These are phyloP conservation scores for Erynnis tages DNA, from an alignment of 2,888 invertebrate species.

Conservation along the genomic window DNA sequence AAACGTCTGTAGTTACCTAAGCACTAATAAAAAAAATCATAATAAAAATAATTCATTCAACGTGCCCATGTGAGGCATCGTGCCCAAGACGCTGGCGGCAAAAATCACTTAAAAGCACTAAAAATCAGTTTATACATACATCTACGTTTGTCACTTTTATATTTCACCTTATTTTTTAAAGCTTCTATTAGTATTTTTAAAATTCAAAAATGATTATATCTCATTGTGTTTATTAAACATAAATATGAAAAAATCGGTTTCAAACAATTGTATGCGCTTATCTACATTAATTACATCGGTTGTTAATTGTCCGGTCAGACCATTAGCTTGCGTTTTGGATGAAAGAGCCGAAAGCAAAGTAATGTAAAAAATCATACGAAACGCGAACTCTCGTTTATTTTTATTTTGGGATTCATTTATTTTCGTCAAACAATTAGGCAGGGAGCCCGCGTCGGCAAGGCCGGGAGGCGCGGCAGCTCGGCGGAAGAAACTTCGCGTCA, in stretches of 20 bases:
- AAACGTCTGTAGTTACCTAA: too few species aligned
- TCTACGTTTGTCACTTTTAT: too few species aligned
- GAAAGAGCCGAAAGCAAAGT: slow-evolving; percentile 56
- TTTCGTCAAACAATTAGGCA: slow-evolving; percentile 78
- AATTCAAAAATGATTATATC: too few species aligned
- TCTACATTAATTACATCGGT: slow-evolving; percentile 5
- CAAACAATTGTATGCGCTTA: not conserved
- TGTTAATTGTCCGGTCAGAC: slow-evolving; percentile 4
- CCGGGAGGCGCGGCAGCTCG: slow-evolving; percentile 47
- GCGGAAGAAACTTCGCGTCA: slow-evolving; percentile 71
- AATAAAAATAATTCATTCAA: too few species aligned
- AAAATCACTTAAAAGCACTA: too few species aligned
- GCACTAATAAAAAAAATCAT: too few species aligned
- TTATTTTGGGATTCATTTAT: slow-evolving; percentile 78
- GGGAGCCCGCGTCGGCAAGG: slow-evolving; percentile 57
- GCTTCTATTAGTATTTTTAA: too few species aligned
- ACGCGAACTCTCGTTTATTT: slow-evolving; percentile 76
- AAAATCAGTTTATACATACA: too few species aligned
- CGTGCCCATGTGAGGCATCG: too few species aligned
- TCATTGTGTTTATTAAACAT: too few species aligned
- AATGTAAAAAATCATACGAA: slow-evolving; percentile 68
- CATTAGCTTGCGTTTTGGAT: slow-evolving; percentile 37
- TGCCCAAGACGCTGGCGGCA: too few species aligned
- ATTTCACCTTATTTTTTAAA: too few species aligned
- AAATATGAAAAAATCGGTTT: not conserved